Evolutionary conservation across 2,797 vertebrate genomes (phyloP).

Genomic region (Eleutherodactylus coqui): DNA sequence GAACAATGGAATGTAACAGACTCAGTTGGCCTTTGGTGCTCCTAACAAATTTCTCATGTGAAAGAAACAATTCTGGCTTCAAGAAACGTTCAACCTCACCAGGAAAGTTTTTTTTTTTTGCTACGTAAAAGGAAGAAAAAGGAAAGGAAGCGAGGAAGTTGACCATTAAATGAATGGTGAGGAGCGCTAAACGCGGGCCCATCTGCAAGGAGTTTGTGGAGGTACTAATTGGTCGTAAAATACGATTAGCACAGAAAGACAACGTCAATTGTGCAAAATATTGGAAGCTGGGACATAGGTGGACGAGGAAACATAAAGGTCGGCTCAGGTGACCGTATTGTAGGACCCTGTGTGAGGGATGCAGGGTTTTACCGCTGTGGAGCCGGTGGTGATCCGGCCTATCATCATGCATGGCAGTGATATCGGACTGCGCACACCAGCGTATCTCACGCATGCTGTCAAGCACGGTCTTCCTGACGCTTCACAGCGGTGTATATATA

Average conservation of each 20-base stretch:
- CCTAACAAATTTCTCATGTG: conserved; percentile 92
- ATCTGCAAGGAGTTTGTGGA: conserved; percentile 73
- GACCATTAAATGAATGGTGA: conserved; percentile 78
- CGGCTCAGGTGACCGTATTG: too few relatives aligned
- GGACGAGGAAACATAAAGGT: neutral
- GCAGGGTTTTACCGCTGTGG: too few relatives aligned
- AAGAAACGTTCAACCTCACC: conserved; percentile 79
- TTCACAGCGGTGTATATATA: too few relatives aligned
- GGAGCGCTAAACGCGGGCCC: conserved; percentile 69
- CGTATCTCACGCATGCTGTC: too few relatives aligned
- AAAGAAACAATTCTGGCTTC: conserved; percentile 81
- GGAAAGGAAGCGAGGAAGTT: conserved; percentile 79
- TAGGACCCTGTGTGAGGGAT: too few relatives aligned
- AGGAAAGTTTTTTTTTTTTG: conserved; percentile 72
- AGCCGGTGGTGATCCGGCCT: too few relatives aligned
- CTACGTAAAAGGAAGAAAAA: conserved; percentile 68
- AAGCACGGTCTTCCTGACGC: too few relatives aligned
- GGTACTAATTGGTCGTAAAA: conserved; percentile 54
- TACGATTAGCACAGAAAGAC: conserved; percentile 22
- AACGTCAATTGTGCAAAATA: conserved; percentile 8
- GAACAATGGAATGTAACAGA: conserved; percentile 87
- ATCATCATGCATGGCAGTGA: too few relatives aligned
- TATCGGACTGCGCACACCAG: too few relatives aligned
- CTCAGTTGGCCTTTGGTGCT: conserved; percentile 84
- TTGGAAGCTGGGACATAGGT: neutral